phyloP scores from a whole-genome alignment of 2,888 invertebrate species.

The Dermolepida albohirtum region DNA sequence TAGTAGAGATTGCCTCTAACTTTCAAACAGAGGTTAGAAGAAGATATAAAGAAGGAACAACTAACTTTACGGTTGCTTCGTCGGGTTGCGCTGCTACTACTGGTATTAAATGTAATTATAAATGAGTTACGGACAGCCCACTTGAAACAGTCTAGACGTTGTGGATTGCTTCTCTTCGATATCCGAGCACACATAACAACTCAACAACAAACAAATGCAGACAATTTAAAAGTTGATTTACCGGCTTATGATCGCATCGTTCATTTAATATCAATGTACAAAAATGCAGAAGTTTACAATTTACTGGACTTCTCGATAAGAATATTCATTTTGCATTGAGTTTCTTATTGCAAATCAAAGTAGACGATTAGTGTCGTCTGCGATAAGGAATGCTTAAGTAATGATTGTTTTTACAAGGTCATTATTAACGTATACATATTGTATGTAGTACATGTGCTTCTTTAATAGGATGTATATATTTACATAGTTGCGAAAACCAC shows the following conservation, averaged over 20 bases:
- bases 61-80: slow-evolving; percentile 25
- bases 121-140: slow-evolving; percentile 44
- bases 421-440: slow-evolving; percentile 1
- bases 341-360: background rate
- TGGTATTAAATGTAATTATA: slow-evolving; percentile 45
- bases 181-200: slow-evolving; percentile 9
- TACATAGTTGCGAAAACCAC: too few relatives aligned
- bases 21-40: background rate
- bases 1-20: background rate
- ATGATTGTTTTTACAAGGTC: slow-evolving; percentile 15
- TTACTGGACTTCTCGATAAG: too few relatives aligned
- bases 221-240: too few relatives aligned
- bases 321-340: background rate
- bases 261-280: slow-evolving; percentile 1
- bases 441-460: too few relatives aligned
- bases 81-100: slow-evolving; percentile 29
- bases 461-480: too few relatives aligned
- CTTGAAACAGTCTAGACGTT: slow-evolving; percentile 41
- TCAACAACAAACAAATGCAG: slow-evolving; percentile 7
- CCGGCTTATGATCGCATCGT: slow-evolving; percentile 4
- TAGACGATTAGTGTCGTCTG: slow-evolving; percentile 2
- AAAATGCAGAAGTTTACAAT: too few relatives aligned
- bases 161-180: slow-evolving; percentile 21
- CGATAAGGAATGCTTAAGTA: slow-evolving; percentile 4
- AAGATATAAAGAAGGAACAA: slow-evolving; percentile 1